Percentiles rank a stretch among this genome's conserved stretches.
phyloP scores from a whole-genome alignment of 2,797 vertebrate species.

The Phataginus tetradactyla region DNA sequence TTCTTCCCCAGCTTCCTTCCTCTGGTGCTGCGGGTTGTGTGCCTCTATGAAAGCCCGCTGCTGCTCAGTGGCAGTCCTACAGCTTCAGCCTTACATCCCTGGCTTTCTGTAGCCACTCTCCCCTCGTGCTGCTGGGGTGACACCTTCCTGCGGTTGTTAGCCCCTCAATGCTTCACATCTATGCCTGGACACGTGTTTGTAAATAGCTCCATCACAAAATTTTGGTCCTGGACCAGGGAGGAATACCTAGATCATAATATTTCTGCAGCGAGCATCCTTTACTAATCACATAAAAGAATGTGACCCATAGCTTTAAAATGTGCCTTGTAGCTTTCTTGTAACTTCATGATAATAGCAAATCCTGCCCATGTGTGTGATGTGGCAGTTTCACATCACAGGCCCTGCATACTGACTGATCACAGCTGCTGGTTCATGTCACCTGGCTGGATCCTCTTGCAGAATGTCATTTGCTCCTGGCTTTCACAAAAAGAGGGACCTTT shows the following conservation, averaged over 20 bases:
- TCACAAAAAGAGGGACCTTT: not conserved
- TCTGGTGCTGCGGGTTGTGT: no score
- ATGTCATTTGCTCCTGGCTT: not conserved
- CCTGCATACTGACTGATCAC: fast-evolving
- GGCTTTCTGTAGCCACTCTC: not conserved
- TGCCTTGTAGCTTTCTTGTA: not conserved
- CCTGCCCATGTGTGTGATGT: fast-evolving
- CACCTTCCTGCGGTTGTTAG: not conserved
- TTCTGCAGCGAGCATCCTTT: not conserved
- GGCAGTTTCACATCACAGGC: not conserved
- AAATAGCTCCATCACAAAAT: not conserved
- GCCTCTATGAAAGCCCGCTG: not conserved
- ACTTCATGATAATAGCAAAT: not conserved
- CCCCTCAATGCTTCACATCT: fast-evolving
- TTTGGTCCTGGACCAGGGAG: not conserved
- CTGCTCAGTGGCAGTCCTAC: not conserved
- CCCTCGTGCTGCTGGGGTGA: fast-evolving
- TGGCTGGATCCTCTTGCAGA: not conserved
- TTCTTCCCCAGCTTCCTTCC: no score
- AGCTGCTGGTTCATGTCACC: not conserved
- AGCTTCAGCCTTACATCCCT: not conserved
- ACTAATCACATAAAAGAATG: not conserved
- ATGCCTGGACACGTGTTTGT: not conserved
- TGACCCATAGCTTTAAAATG: not conserved
- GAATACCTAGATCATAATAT: not conserved